Evolutionary conservation across 2,113 vertebrate genomes (phyloP).

Genomic region (Sturnus vulgaris): DNA sequence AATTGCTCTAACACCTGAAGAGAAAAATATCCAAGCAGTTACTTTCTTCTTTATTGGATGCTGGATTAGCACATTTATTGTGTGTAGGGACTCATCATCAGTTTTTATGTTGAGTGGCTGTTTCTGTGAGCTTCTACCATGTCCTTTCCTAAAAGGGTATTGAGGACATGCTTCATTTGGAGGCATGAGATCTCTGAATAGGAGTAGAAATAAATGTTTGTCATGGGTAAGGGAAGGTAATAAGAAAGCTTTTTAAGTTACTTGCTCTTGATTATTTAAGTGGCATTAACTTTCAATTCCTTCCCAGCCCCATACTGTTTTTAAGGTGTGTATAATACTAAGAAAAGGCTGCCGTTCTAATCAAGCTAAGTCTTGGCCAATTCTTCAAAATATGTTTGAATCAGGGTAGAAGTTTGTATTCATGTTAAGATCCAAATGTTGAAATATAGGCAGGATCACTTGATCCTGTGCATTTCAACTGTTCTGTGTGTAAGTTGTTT

Average conservation of each 20-base stretch:
- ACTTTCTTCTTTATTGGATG: background rate
- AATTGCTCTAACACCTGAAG: background rate
- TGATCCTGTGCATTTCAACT: background rate
- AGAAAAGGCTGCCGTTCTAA: background rate
- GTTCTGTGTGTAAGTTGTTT: background rate
- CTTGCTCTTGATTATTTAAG: background rate
- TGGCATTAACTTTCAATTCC: background rate
- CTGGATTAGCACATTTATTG: background rate
- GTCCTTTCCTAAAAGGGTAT: background rate
- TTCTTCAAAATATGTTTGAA: background rate
- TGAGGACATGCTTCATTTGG: background rate
- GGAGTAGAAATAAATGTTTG: background rate
- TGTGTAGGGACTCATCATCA: background rate
- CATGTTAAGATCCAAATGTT: background rate
- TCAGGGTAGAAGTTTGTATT: background rate
- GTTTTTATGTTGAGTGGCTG: background rate
- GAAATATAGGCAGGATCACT: background rate
- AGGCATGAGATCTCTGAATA: background rate
- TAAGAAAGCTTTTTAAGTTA: background rate
- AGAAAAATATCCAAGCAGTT: background rate
- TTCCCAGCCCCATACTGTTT: background rate
- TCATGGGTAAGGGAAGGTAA: background rate
- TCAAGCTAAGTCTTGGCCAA: background rate
- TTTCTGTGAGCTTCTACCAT: background rate
- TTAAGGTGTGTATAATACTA: background rate